phyloP scores from a whole-genome alignment of 2,113 vertebrate species.

The Brienomyrus brachyistius region DNA sequence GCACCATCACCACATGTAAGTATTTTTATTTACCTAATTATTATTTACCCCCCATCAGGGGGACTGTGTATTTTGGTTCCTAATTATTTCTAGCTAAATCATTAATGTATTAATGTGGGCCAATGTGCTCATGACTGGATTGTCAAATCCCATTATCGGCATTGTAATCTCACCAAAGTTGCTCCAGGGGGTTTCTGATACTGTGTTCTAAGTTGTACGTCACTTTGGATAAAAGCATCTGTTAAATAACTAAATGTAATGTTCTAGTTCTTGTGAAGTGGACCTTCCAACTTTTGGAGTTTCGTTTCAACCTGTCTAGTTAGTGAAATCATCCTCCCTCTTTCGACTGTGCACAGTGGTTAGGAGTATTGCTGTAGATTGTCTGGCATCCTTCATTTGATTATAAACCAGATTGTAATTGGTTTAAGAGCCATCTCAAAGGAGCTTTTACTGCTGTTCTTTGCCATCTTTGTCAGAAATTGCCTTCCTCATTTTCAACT shows the following conservation, averaged over 20 bases:
- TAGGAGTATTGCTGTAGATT: background rate
- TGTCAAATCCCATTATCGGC: background rate
- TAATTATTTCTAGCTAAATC: background rate
- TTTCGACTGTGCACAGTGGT: background rate
- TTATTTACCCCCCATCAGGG: too few relatives aligned
- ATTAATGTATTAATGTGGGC: background rate
- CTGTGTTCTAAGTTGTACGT: background rate
- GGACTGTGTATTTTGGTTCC: background rate
- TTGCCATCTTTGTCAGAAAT: background rate
- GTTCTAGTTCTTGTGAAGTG: background rate
- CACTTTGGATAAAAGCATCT: too few relatives aligned
- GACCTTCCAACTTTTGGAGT: background rate
- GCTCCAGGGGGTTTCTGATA: background rate
- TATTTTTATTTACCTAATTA: background rate
- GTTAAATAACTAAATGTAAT: background rate
- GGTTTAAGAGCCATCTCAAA: background rate
- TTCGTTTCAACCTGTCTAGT: background rate
- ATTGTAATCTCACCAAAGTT: background rate
- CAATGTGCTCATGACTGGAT: background rate
- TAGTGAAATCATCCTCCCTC: background rate
- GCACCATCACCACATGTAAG: background rate
- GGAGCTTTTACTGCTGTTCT: background rate
- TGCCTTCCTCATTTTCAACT: background rate
- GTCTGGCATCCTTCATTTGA: background rate
- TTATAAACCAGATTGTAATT: background rate